A percentile compares a stretch with the other conserved stretches of the same genome.
These are phyloP conservation scores for Notarius lentiginosus DNA, from an alignment of 2,113 vertebrate genomes.

Conservation along the genomic window DNA sequence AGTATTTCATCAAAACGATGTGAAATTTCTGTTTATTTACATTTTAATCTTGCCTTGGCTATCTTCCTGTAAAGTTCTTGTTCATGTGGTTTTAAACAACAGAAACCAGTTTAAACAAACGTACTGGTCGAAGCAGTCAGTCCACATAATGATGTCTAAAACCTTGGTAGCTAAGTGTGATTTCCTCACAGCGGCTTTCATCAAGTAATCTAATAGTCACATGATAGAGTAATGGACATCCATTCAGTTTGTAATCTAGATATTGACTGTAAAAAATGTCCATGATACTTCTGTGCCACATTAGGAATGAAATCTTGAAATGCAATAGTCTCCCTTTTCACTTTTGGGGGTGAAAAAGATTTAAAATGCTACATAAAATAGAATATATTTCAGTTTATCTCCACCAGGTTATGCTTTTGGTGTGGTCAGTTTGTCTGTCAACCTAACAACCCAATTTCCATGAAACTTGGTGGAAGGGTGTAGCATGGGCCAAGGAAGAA, in stretches of 20 bases:
- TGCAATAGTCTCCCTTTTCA: too few species aligned
- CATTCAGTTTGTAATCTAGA: background rate
- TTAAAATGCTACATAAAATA: too few species aligned
- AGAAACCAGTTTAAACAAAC: background rate
- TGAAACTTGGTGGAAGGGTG: too few species aligned
- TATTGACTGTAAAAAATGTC: background rate
- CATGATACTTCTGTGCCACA: background rate
- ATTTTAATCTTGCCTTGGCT: background rate
- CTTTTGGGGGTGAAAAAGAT: too few species aligned
- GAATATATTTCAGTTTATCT: too few species aligned
- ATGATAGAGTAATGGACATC: background rate
- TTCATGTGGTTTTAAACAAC: background rate
- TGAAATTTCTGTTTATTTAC: background rate
- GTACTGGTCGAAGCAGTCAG: background rate
- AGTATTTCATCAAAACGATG: background rate
- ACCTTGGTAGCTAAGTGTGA: background rate
- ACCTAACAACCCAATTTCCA: too few species aligned
- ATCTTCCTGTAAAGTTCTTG: background rate
- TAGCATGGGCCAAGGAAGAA: too few species aligned
- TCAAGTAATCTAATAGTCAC: background rate
- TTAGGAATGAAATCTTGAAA: background rate
- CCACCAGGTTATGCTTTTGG: too few species aligned
- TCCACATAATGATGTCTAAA: background rate
- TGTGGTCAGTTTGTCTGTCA: too few species aligned
- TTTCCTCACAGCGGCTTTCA: background rate